A percentile compares a stretch with the other conserved stretches of the same genome.
Conservation (phyloP, 2,797 vertebrate species). For the Trachurus trachurus region DNA sequence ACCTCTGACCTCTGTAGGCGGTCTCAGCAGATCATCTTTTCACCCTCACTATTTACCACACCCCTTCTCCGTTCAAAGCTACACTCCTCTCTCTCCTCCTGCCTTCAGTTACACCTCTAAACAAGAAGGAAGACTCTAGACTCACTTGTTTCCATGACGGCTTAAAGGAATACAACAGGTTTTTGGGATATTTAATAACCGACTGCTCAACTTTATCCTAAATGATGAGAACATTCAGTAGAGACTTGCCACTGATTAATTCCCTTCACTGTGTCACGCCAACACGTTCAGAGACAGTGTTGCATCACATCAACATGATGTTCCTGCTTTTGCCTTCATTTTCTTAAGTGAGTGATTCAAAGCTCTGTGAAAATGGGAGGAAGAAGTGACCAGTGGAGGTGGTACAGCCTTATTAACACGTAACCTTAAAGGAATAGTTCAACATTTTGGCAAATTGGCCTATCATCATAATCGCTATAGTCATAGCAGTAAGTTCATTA, state of each 20-base stretch:
- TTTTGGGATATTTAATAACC: slow-evolving; percentile 26
- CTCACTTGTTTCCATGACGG: slow-evolving; percentile 42
- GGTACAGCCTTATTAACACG: neutral
- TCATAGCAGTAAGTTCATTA: too few species aligned
- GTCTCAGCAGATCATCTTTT: slow-evolving; percentile 54
- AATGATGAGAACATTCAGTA: slow-evolving; percentile 34
- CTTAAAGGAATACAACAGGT: slow-evolving; percentile 35
- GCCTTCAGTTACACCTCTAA: slow-evolving; percentile 35
- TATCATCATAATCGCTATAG: too few species aligned
- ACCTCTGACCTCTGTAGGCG: slow-evolving; percentile 63
- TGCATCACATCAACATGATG: too few species aligned
- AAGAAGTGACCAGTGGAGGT: neutral
- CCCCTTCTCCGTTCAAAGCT: slow-evolving; percentile 50
- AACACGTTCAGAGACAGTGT: neutral
- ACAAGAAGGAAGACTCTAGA: slow-evolving; percentile 25
- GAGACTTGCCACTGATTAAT: neutral
- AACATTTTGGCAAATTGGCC: too few species aligned
- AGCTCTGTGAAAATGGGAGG: neutral
- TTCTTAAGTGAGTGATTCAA: too few species aligned
- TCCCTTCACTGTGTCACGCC: neutral
- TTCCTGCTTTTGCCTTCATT: too few species aligned
- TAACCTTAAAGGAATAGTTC: too few species aligned
- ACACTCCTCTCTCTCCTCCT: slow-evolving; percentile 45
- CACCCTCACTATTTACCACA: slow-evolving; percentile 48
- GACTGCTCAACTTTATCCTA: neutral